Evolutionary conservation across 2,113 vertebrate genomes (phyloP).

Genomic region (Atherinomorus stipes): DNA sequence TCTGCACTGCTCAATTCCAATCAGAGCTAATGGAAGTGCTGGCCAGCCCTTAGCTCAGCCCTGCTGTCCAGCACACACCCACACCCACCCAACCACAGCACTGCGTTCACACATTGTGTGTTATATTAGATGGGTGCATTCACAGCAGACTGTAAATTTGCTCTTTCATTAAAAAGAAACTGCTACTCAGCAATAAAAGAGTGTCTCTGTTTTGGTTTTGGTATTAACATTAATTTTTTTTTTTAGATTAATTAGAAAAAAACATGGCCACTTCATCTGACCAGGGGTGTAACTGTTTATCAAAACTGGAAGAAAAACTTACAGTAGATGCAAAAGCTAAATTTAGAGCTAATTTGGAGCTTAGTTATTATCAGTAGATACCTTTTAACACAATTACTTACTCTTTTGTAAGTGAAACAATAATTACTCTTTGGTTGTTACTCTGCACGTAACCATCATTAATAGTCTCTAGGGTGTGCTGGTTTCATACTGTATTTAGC

Average conservation of each 20-base stretch:
- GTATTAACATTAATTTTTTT: background rate
- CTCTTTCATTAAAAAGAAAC: constrained; percentile 3
- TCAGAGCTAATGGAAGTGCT: constrained; percentile 89
- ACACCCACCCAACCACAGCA: constrained; percentile 53
- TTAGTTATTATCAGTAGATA: background rate
- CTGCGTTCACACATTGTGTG: constrained; percentile 23
- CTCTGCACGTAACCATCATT: constrained; percentile 6
- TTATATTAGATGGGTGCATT: constrained; percentile 18
- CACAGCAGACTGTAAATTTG: constrained; percentile 8
- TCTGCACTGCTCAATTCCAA: constrained; percentile 83
- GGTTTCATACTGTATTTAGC: background rate
- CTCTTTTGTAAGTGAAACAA: too few species aligned
- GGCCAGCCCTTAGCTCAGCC: constrained; percentile 82
- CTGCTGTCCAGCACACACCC: constrained; percentile 55
- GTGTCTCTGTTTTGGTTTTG: background rate
- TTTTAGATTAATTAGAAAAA: background rate
- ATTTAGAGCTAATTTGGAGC: too few species aligned
- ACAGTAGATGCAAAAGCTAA: background rate
- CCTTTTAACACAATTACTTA: background rate
- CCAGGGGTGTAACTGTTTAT: background rate
- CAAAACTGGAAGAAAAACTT: constrained; percentile 5
- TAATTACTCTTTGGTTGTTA: background rate
- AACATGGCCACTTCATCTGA: background rate
- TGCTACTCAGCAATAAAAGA: background rate
- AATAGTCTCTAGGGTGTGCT: background rate